A percentile compares a stretch with the other conserved stretches of the same genome.
Evolutionary conservation across 2,888 invertebrate genomes (phyloP).

Genomic region (Galeruca laticollis): DNA sequence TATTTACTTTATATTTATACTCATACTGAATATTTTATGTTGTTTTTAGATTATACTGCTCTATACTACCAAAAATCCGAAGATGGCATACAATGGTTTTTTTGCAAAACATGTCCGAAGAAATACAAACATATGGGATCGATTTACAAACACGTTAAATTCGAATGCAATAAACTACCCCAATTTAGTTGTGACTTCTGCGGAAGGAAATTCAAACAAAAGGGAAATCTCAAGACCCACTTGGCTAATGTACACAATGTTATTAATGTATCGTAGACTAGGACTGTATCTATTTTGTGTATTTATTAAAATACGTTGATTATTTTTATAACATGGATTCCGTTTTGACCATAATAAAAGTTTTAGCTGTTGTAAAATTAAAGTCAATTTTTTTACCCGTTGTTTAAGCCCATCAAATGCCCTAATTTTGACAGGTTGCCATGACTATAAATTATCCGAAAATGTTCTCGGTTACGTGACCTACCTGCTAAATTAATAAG

Average conservation of each 20-base stretch:
- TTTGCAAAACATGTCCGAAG: conserved; percentile 43
- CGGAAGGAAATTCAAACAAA: conserved; percentile 49
- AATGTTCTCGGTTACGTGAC: too few relatives aligned
- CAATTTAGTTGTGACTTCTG: conserved; percentile 50
- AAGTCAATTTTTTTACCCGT: too few relatives aligned
- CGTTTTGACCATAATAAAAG: too few relatives aligned
- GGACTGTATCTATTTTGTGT: background rate
- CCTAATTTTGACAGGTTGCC: too few relatives aligned
- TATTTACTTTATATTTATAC: too few relatives aligned
- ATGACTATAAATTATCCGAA: too few relatives aligned
- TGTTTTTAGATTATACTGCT: conserved; percentile 23
- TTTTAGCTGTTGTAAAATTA: background rate
- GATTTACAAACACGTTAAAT: conserved; percentile 50
- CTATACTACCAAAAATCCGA: conserved; percentile 27
- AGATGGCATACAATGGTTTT: conserved; percentile 26
- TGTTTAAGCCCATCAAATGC: too few relatives aligned
- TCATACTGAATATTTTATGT: conserved; percentile 1
- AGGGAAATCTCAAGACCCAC: conserved; percentile 49
- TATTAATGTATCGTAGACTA: conserved; percentile 26
- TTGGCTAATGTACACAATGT: conserved; percentile 25
- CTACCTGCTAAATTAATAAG: too few relatives aligned
- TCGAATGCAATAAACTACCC: conserved; percentile 52
- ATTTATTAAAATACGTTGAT: background rate
- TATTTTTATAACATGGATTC: too few relatives aligned
- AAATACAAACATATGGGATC: conserved; percentile 46